These are phyloP conservation scores for Cephus nigrinus DNA, from an alignment of 2,888 invertebrate genomes.

Conservation along the genomic window DNA sequence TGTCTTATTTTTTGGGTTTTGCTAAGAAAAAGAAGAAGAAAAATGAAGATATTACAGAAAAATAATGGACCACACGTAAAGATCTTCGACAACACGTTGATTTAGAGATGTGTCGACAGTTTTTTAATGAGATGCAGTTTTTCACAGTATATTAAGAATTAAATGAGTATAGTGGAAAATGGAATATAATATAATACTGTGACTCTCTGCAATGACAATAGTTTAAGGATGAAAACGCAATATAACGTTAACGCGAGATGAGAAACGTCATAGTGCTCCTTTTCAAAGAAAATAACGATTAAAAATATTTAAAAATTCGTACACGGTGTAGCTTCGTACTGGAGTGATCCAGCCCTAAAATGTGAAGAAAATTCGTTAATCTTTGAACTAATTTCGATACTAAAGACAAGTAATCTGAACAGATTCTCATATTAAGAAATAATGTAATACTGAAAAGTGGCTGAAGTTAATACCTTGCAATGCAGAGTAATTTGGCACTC, in stretches of 20 bases:
- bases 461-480: not conserved
- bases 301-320: no score
- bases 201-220: not conserved
- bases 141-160: conserved; percentile 36
- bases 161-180: conserved; percentile 6
- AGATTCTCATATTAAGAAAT: not conserved
- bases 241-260: conserved; percentile 1
- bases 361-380: no score
- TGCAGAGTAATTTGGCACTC: not conserved
- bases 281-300: not conserved
- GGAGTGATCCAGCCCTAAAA: no score
- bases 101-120: not conserved
- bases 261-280: not conserved
- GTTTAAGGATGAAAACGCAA: conserved; percentile 8
- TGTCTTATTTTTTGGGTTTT: not conserved
- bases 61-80: not conserved
- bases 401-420: not conserved
- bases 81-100: not conserved
- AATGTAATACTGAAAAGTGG: not conserved
- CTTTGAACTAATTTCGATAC: no score
- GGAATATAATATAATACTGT: conserved; percentile 8
- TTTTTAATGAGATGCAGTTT: conserved; percentile 20
- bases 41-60: not conserved
- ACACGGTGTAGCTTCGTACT: no score
- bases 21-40: not conserved